Conservation (phyloP, 2,888 invertebrate species). For the Hemaris fuciformis region DNA sequence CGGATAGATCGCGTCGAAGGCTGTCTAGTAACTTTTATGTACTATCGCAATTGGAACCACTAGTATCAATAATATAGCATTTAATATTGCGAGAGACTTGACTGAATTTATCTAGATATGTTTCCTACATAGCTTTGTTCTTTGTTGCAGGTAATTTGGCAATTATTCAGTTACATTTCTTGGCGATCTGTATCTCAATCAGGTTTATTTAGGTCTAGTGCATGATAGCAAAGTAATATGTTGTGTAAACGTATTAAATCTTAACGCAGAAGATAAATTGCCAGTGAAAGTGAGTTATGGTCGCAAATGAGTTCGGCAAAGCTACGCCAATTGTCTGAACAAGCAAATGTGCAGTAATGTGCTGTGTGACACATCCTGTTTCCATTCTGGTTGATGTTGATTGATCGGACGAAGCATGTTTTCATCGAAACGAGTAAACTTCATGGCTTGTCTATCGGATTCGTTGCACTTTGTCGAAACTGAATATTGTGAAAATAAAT, state of each 20-base stretch:
- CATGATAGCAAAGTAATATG: not conserved
- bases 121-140: conserved; percentile 7
- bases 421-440: conserved; percentile 30
- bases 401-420: conserved; percentile 37
- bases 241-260: conserved; percentile 2
- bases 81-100: not conserved
- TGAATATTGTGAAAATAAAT: conserved; percentile 2
- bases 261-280: not conserved
- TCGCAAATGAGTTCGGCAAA: not conserved
- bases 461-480: conserved; percentile 12
- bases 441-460: conserved; percentile 16
- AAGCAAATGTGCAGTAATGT: conserved; percentile 26
- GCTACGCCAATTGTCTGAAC: conserved; percentile 1
- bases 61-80: not conserved
- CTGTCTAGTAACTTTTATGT: conserved; percentile 1
- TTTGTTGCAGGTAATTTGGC: conserved; percentile 5
- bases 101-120: not conserved
- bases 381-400: conserved; percentile 41
- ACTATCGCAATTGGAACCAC: not conserved
- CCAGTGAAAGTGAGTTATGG: conserved; percentile 8
- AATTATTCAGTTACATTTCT: conserved; percentile 6
- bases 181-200: not conserved
- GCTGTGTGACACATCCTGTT: conserved; percentile 35
- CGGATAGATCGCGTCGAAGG: not conserved
- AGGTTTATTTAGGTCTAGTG: conserved; percentile 7